Evolutionary conservation across 1,140 invertebrate genomes (phyloP).

Genomic region (Thaumatotibia leucotreta): DNA sequence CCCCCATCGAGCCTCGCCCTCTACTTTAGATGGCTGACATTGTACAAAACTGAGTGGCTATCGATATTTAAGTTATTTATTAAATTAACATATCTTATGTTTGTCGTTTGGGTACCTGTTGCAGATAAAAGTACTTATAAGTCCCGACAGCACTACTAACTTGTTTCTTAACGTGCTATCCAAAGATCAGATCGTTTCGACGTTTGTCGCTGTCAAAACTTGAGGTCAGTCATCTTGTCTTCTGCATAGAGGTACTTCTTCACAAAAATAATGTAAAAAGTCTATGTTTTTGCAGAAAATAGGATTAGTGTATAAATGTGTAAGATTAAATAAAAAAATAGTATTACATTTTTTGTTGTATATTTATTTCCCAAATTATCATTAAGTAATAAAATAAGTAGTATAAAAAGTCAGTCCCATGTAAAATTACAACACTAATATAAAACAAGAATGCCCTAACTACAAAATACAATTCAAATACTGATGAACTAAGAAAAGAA

Average conservation of each 20-base stretch:
- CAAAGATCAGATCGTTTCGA: background rate
- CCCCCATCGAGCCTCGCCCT: background rate
- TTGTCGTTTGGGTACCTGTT: conserved; percentile 19
- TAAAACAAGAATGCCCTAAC: background rate
- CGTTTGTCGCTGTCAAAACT: conserved; percentile 14
- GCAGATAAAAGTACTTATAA: conserved; percentile 15
- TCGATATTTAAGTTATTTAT: conserved; percentile 68
- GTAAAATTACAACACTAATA: background rate
- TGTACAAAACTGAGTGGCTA: conserved; percentile 66
- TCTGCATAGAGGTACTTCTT: conserved; percentile 17
- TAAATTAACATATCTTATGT: conserved; percentile 40
- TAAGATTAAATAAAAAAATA: conserved; percentile 51
- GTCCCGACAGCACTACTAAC: conserved; percentile 9
- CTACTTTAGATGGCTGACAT: conserved; percentile 53
- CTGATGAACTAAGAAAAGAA: background rate
- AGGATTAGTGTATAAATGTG: conserved; percentile 54
- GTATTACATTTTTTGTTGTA: conserved; percentile 18
- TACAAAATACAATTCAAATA: background rate
- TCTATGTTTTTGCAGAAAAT: conserved; percentile 52
- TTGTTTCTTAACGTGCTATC: background rate
- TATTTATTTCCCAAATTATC: conserved; percentile 15
- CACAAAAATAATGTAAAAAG: conserved; percentile 52
- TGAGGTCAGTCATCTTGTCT: conserved; percentile 47
- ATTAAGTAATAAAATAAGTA: background rate
- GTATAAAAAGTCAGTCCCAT: background rate